Evolutionary conservation across 1,140 invertebrate species (phyloP).

Genomic region (Rhagoletis zephyria): DNA sequence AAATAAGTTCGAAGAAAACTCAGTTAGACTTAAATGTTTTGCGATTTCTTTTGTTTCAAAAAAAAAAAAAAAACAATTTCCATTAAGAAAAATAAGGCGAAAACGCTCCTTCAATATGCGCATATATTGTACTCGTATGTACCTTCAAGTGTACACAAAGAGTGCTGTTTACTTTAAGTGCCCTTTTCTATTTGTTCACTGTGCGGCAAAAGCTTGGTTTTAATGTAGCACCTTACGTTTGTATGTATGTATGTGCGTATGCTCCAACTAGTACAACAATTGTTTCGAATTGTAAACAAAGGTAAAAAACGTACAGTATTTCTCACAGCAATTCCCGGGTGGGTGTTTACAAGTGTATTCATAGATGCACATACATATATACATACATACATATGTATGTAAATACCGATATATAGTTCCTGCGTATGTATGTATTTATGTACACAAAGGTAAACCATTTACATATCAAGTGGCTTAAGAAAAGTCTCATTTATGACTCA

Average conservation of each 20-base stretch:
- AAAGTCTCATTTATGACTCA: background rate
- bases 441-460: too few relatives aligned
- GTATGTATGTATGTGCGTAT: background rate
- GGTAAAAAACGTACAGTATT: background rate
- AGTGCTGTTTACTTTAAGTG: background rate
- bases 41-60: background rate
- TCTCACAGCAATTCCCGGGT: background rate
- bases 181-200: background rate
- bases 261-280: background rate
- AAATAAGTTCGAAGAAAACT: too few relatives aligned
- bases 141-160: background rate
- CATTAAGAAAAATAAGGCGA: background rate
- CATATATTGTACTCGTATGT: background rate
- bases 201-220: background rate
- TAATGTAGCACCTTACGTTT: background rate
- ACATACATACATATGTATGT: too few relatives aligned
- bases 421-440: too few relatives aligned
- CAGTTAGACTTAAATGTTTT: too few relatives aligned
- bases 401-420: too few relatives aligned
- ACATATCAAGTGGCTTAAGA: too few relatives aligned
- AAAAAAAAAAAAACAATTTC: background rate
- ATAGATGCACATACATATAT: too few relatives aligned
- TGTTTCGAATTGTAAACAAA: background rate
- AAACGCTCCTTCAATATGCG: background rate
- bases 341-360: too few relatives aligned